Conservation (phyloP, 2,797 vertebrate species). For the Sternotherus odoratus region DNA sequence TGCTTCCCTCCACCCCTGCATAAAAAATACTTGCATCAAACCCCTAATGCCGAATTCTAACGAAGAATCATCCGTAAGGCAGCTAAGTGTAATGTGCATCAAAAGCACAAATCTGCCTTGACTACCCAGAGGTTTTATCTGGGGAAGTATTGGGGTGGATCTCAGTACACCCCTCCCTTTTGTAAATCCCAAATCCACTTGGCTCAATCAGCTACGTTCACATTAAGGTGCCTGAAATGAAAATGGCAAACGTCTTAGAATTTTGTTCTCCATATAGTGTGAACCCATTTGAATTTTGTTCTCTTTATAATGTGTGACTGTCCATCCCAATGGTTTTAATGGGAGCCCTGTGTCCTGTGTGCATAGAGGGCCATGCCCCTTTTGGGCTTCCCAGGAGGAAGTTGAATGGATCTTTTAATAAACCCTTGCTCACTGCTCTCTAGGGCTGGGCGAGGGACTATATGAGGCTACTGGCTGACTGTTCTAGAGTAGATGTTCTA, state of each 20-base stretch:
- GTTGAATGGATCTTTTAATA: not conserved
- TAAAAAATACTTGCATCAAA: not conserved
- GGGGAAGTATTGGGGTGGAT: not conserved
- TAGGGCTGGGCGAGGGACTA: not conserved
- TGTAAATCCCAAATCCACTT: not conserved
- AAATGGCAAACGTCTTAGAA: not conserved
- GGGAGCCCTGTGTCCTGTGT: not conserved
- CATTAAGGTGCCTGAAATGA: not conserved
- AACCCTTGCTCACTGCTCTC: rapidly evolving
- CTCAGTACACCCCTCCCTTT: not conserved
- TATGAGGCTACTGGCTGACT: not conserved
- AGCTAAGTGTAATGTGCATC: rapidly evolving
- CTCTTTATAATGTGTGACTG: not conserved
- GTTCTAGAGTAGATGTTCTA: not conserved
- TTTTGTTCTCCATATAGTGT: not conserved
- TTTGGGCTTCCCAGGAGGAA: not conserved
- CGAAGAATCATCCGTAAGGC: not conserved
- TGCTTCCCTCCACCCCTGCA: not conserved
- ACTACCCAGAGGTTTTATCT: not conserved
- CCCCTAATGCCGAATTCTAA: not conserved
- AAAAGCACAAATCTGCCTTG: not conserved
- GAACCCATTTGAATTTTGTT: not conserved
- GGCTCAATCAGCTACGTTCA: not conserved
- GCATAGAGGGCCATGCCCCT: not conserved
- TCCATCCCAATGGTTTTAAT: not conserved